Conservation (phyloP, 1,140 invertebrate species). For the Drosophila nasuta region DNA sequence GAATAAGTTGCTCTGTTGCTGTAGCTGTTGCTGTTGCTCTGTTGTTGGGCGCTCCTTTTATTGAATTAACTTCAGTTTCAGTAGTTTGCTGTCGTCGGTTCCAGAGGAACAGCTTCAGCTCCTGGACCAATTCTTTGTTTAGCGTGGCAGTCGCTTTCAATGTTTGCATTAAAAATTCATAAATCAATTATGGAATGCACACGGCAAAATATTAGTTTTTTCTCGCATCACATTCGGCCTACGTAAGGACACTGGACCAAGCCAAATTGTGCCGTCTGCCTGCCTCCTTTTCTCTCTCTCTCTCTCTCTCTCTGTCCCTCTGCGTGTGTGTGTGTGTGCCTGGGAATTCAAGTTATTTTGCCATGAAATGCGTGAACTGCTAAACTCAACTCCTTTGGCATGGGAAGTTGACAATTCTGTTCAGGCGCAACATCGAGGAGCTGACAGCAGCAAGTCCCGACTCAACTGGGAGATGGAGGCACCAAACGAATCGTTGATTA, state of each 20-base stretch:
- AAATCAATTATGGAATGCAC: conserved; percentile 85
- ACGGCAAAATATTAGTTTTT: conserved; percentile 83
- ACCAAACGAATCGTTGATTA: conserved; percentile 59
- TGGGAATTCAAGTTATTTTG: conserved; percentile 80
- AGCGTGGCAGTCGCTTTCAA: conserved; percentile 58
- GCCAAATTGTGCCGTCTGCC: neutral
- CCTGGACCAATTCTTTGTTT: conserved; percentile 32
- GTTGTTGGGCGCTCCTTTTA: conserved; percentile 53
- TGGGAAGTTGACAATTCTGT: conserved; percentile 73
- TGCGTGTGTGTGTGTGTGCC: conserved; percentile 17
- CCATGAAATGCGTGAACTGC: conserved; percentile 79
- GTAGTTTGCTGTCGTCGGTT: conserved; percentile 33
- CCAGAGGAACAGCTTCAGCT: conserved; percentile 6
- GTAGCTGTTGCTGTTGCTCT: conserved; percentile 40
- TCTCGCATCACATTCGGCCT: conserved; percentile 61
- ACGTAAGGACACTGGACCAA: conserved; percentile 13
- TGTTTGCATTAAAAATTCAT: conserved; percentile 85
- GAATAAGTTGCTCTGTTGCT: conserved; percentile 69
- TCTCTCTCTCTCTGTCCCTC: neutral
- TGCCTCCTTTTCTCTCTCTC: neutral
- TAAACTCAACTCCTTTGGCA: conserved; percentile 34
- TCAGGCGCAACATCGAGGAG: conserved; percentile 9
- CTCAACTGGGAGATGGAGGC: neutral
- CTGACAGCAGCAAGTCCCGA: neutral
- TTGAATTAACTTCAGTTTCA: conserved; percentile 75